Conservation (phyloP, 1,140 invertebrate species). For the Condylostylus longicornis region DNA sequence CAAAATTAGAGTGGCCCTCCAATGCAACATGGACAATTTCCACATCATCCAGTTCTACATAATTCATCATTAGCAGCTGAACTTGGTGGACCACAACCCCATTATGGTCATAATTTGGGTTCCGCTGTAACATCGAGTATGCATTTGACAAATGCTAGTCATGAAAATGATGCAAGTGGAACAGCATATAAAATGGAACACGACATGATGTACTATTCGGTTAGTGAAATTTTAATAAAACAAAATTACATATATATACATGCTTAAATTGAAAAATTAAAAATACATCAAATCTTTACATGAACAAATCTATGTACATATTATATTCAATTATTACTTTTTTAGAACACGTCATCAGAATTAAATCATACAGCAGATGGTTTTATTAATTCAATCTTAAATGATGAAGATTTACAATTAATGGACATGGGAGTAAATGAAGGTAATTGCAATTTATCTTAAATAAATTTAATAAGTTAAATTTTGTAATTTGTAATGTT, state of each 20-base stretch:
- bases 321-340: slow-evolving; percentile 6
- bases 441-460: slow-evolving; percentile 44
- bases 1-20: no score
- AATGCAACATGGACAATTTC: slow-evolving; percentile 35
- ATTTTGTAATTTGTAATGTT: no score
- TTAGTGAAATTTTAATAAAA: slow-evolving; percentile 14
- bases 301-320: no score
- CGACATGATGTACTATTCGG: slow-evolving; percentile 38
- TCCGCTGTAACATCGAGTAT: slow-evolving; percentile 66
- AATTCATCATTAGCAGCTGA: slow-evolving; percentile 15
- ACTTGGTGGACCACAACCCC: slow-evolving; percentile 31
- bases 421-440: slow-evolving; percentile 83
- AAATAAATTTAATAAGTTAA: no score
- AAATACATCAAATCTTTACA: slow-evolving; percentile 1
- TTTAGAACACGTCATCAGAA: slow-evolving; percentile 42
- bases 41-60: slow-evolving; percentile 30
- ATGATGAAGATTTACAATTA: slow-evolving; percentile 71
- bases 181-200: slow-evolving; percentile 36
- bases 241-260: slow-evolving; percentile 4
- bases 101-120: slow-evolving; percentile 51
- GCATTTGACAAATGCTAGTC: slow-evolving; percentile 35
- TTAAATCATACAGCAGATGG: slow-evolving; percentile 63
- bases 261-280: not conserved
- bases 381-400: slow-evolving; percentile 69
- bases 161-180: slow-evolving; percentile 29